Percentiles rank a stretch among this genome's conserved stretches.
Evolutionary conservation across 2,797 vertebrate species (phyloP).

Genomic region (Bucorvus abyssinicus): DNA sequence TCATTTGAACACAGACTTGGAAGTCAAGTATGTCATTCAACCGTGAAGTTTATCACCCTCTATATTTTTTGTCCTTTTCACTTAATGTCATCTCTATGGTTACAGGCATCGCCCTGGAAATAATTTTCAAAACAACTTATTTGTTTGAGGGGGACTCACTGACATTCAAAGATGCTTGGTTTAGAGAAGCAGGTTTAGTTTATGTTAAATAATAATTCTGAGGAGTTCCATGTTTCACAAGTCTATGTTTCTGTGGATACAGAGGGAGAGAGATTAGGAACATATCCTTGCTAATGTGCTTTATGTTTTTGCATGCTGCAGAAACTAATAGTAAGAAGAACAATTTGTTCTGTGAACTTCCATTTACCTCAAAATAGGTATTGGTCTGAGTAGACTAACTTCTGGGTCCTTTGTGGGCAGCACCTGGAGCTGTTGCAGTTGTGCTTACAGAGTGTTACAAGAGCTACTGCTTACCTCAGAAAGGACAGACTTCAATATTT

Average conservation of each 20-base stretch:
- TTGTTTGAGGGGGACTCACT: constrained; percentile 76
- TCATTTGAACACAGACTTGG: constrained; percentile 80
- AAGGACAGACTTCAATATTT: background rate
- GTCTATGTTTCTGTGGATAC: background rate
- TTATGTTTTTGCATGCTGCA: background rate
- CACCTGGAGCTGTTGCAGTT: background rate
- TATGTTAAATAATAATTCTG: constrained; percentile 87
- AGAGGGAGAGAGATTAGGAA: constrained; percentile 41
- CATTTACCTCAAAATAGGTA: background rate
- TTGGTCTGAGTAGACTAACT: background rate
- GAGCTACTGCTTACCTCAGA: background rate
- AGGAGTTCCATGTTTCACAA: constrained; percentile 65
- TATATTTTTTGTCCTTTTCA: constrained; percentile 88
- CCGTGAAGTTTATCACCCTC: constrained; percentile 83
- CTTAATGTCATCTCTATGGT: constrained; percentile 89
- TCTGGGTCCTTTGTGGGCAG: background rate
- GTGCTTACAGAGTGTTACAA: background rate
- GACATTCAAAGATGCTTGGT: constrained; percentile 84
- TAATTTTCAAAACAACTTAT: constrained; percentile 89
- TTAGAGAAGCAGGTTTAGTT: constrained; percentile 77
- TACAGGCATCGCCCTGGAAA: constrained; percentile 87
- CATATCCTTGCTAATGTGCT: background rate
- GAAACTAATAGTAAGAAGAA: background rate
- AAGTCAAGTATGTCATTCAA: constrained; percentile 85
- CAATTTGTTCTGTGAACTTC: background rate